Evolutionary conservation across 2,888 invertebrate genomes (phyloP), one percentile per base, ranked within the genome.

Genomic region (Drosophila cracens): DNA sequence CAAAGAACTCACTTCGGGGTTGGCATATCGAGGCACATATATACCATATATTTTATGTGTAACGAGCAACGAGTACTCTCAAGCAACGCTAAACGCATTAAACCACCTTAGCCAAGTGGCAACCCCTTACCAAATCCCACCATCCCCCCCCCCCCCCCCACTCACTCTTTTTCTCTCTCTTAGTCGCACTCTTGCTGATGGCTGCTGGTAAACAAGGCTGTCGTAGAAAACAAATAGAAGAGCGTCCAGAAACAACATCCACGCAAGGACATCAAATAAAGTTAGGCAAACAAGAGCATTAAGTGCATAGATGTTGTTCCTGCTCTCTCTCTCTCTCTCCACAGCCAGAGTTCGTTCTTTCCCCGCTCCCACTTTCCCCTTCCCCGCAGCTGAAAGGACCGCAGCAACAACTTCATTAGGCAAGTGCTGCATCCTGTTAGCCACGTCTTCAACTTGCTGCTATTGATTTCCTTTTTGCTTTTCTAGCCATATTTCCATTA

Each of bases 271-370:
- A 77, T 77, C 76, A 82, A 85, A 81, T 84, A 78, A 84, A 82
- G 81, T 86, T 81, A 79, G 76, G 71, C 73, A 86, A 84, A 88
- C 82, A 84, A 77, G 74, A 67, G 76, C 74, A 82, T 87, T 86
- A 82, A 88, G 81, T 81, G 82, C 86, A 83, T 77, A 67, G 65
- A 67, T 80, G 85, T 81, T 83, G 70, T 70, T 71, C 29, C 57
- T 58, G 43, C 34, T 31, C 33, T 33, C 10, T 31, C 7, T 29
- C 29, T 29, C 31, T 31, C 1, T 31, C 31, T 31, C 31, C 31
- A 31, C 10, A 31, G 31, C 31, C 31, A 31, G 8, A 31, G 31
- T 31, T 31, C 31, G 7, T 31, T 31, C 31, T 8, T 31, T 29
- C 29, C 29, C 29, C 7, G 29, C 29, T 29, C 7, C 7, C 8